Evolutionary conservation across 2,888 invertebrate species (phyloP), one percentile per base, ranked within the genome.

Genomic region (Dryococelus australis): DNA sequence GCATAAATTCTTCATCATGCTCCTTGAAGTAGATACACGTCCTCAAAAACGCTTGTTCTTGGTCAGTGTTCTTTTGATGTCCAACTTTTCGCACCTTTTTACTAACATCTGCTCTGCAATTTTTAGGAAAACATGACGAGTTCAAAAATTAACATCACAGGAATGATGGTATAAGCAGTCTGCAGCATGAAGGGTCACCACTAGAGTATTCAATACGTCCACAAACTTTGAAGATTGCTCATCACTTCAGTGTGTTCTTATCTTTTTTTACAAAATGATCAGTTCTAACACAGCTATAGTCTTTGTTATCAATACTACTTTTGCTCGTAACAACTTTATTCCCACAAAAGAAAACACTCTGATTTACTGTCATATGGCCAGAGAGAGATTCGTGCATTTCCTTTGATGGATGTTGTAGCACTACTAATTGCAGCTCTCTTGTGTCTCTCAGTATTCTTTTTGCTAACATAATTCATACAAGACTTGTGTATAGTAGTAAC

Each of bases 101-200:
- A 47, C 47, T 47, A 16, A 47, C 47, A 3, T 47, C 16, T 47
- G 47, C 47, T 13, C 47, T 47, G 16, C n/a, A 47, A 47, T 47
- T 10, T 47, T 47, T 47, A n/a, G n/a, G 80, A n/a, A n/a, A 28
- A 80, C 80, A 80, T 16, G 4, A 80, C 80, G 4, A 80, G 24
- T 80, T 80, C n/a, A 5, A n/a, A 80, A 80, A 80, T 16, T 24
- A 13, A 80, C 80, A 80, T 80, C n/a, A n/a, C 12, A 80, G 26
- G 80, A 80, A 13, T 80, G 24, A n/a, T 80, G 80, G 80, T 80
- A 80, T 80, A 80, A n/a, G 80, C n/a, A 80, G 28, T 80, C 80
- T n/a, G n/a, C 28, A 27, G 4, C 24, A 0, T 80, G 80, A 80
- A 80, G n/a, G 24, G 80, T 24, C n/a, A 47, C 47, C 47, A 10